Conservation (phyloP, 2,797 vertebrate species). For the Gambelia wislizenii region DNA sequence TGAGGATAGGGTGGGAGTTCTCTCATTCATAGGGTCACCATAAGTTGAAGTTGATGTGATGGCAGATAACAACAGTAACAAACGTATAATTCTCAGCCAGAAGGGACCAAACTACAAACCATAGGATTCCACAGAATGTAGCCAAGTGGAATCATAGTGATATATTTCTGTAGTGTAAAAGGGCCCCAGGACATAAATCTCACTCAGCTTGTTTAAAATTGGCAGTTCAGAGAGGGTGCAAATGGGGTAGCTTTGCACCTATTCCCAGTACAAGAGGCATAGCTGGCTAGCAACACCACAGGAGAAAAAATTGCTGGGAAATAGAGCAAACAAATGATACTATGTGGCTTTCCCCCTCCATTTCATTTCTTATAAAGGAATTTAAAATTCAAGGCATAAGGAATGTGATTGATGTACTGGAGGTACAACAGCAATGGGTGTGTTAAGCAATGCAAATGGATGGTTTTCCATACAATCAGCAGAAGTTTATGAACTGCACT, state of each 20-base stretch:
- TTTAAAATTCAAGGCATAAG: conserved; percentile 33
- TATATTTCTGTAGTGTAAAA: no score
- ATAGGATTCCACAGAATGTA: no score
- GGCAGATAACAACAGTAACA: no score
- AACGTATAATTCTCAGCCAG: no score
- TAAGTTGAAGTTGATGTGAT: no score
- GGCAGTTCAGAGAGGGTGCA: no score
- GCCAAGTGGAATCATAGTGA: no score
- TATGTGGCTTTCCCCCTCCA: conserved; percentile 5
- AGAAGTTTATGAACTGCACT: conserved; percentile 21
- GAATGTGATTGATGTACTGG: conserved; percentile 36
- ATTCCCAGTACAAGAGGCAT: neutral
- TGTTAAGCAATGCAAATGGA: conserved; percentile 33
- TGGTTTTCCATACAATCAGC: conserved; percentile 15
- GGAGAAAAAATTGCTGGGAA: conserved; percentile 10
- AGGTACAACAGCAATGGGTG: conserved; percentile 1
- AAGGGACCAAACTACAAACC: no score
- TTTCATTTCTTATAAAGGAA: conserved; percentile 18
- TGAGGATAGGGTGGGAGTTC: no score
- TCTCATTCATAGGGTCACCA: no score
- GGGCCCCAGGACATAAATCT: neutral
- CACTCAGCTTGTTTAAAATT: neutral
- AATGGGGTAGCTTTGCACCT: conserved; percentile 4
- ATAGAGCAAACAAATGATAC: conserved; percentile 23
- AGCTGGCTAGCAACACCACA: neutral